Percentiles rank a stretch among this genome's conserved stretches.
Conservation (phyloP, 2,797 vertebrate genomes). For the Coendou prehensilis region DNA sequence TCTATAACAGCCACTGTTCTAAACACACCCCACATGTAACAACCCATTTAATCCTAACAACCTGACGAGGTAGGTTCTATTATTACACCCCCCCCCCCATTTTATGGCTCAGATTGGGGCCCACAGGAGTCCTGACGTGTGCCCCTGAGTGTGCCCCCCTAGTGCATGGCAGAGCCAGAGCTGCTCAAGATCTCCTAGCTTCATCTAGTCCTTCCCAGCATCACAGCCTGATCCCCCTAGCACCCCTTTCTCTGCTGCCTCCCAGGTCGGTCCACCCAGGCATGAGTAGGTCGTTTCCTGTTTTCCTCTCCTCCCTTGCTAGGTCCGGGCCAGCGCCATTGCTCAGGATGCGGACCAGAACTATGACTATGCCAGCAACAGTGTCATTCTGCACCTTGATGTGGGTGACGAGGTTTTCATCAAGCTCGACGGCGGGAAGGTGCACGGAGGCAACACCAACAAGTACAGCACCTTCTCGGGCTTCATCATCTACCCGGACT, state of each 20-base stretch:
- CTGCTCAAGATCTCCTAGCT: neutral
- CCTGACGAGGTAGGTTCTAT: neutral
- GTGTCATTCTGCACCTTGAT: conserved; percentile 97
- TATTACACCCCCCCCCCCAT: neutral
- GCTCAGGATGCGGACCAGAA: conserved; percentile 99
- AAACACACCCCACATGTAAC: neutral
- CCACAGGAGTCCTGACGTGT: neutral
- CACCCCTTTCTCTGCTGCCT: neutral
- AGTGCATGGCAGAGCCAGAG: neutral
- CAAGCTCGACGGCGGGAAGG: conserved; percentile 97
- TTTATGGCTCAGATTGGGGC: neutral
- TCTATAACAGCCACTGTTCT: neutral
- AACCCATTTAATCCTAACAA: conserved; percentile 27
- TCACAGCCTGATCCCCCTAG: neutral
- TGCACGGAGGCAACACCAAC: conserved; percentile 98
- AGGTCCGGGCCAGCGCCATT: conserved; percentile 98
- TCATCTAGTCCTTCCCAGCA: neutral
- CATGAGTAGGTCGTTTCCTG: neutral
- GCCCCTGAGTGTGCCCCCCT: neutral
- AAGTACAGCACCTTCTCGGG: conserved; percentile 99
- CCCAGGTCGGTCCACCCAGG: neutral
- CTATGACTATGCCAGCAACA: conserved; percentile 99
- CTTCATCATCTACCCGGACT: conserved; percentile 98
- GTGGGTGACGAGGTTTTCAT: conserved; percentile 98
- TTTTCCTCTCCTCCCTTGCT: neutral